phyloP scores from a whole-genome alignment of 2,113 vertebrate genomes.

The Amphiprion percula region DNA sequence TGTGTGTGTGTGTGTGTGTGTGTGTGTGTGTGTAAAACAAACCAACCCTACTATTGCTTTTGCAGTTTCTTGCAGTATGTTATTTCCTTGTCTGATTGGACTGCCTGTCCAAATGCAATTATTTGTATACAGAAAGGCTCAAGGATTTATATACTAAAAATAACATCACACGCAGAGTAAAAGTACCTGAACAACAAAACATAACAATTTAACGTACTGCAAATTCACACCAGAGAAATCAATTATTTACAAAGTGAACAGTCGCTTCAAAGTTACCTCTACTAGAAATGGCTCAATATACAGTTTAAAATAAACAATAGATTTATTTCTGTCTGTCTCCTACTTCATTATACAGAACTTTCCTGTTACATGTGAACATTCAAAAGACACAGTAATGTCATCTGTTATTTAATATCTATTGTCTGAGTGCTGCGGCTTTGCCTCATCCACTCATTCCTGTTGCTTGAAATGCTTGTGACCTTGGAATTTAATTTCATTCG shows the following conservation, averaged over 20 bases:
- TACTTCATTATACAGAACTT: constrained; percentile 31
- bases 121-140: too few relatives aligned
- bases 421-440: constrained; percentile 51
- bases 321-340: neutral
- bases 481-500: constrained; percentile 78
- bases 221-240: neutral
- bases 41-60: too few relatives aligned
- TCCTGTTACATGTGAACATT: constrained; percentile 39
- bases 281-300: neutral
- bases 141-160: too few relatives aligned
- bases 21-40: too few relatives aligned
- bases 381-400: constrained; percentile 42
- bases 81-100: too few relatives aligned
- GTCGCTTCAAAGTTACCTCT: neutral
- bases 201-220: too few relatives aligned
- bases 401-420: constrained; percentile 59
- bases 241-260: neutral
- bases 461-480: constrained; percentile 68
- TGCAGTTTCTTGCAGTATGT: too few relatives aligned
- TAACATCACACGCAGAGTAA: too few relatives aligned
- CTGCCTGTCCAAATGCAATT: too few relatives aligned
- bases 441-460: constrained; percentile 59
- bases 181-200: too few relatives aligned
- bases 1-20: too few relatives aligned
- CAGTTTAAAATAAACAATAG: neutral